Evolutionary conservation across 2,113 vertebrate species (phyloP).

Genomic region (Semnornis frantzii): DNA sequence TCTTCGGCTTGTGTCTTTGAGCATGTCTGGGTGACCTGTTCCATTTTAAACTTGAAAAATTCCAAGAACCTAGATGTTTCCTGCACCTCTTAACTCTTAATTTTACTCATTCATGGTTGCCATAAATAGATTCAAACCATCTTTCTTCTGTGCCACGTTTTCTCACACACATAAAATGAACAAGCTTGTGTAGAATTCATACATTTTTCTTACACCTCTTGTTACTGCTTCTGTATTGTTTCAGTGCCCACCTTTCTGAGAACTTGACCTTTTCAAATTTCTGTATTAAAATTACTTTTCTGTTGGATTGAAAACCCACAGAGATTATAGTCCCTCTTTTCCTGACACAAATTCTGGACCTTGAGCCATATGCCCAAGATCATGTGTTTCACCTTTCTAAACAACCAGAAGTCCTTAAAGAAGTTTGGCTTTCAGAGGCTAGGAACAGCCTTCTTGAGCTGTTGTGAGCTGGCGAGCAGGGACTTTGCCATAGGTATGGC

Average conservation of each 20-base stretch:
- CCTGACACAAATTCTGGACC: neutral
- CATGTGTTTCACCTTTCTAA: accelerated
- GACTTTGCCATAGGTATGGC: neutral
- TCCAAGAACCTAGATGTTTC: neutral
- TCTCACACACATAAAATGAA: neutral
- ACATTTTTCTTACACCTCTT: neutral
- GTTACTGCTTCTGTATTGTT: neutral
- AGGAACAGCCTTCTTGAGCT: neutral
- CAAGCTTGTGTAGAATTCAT: neutral
- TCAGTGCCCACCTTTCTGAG: neutral
- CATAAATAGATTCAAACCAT: neutral
- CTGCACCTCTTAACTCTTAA: neutral
- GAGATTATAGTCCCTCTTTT: neutral
- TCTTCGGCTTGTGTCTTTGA: neutral
- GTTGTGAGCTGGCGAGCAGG: neutral
- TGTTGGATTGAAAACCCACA: neutral
- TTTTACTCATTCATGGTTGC: neutral
- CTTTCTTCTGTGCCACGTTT: neutral
- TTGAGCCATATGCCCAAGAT: neutral
- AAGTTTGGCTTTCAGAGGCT: neutral
- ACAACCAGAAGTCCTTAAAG: too few species aligned
- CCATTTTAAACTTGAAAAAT: neutral
- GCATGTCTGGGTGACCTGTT: neutral
- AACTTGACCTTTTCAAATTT: neutral
- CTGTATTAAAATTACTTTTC: neutral